A percentile compares a stretch with the other conserved stretches of the same genome.
Evolutionary conservation across 2,888 invertebrate species (phyloP).

Genomic region (Strigamia transsilvanica): DNA sequence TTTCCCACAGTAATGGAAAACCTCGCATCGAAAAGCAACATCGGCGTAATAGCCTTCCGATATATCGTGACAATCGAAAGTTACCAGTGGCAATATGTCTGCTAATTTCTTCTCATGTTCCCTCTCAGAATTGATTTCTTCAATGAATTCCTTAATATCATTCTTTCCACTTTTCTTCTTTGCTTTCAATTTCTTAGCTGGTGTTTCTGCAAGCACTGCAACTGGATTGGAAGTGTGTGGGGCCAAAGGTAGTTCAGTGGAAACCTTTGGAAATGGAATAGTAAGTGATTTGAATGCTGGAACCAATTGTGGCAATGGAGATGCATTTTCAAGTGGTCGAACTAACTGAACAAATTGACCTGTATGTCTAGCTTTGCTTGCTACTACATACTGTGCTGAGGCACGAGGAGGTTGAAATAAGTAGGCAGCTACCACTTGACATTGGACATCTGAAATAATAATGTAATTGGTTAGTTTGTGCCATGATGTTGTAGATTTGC

Average conservation of each 20-base stretch:
- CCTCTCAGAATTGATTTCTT: constrained; percentile 33
- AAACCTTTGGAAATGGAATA: not conserved
- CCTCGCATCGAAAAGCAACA: constrained; percentile 38
- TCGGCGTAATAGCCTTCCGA: constrained; percentile 51
- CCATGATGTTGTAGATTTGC: too few species aligned
- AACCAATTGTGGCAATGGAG: not conserved
- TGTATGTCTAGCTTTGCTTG: not conserved
- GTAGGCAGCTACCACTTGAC: not conserved
- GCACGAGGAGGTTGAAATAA: not conserved
- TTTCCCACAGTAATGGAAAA: constrained; percentile 53
- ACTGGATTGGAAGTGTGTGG: not conserved
- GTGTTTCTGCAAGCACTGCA: not conserved
- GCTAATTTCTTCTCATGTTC: constrained; percentile 44
- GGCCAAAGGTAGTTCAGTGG: not conserved
- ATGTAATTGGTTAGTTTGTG: too few species aligned
- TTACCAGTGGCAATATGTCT: constrained; percentile 48
- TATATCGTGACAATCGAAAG: constrained; percentile 43
- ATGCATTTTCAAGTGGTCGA: not conserved
- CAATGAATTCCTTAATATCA: not conserved
- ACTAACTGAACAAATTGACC: not conserved
- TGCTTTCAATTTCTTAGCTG: not conserved
- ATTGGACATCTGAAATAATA: not conserved
- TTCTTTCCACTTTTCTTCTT: not conserved
- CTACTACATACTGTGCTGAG: not conserved
- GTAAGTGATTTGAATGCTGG: not conserved